These are phyloP conservation scores for Cordylochernes scorpioides DNA, from an alignment of 2,888 invertebrate species.

Conservation along the genomic window DNA sequence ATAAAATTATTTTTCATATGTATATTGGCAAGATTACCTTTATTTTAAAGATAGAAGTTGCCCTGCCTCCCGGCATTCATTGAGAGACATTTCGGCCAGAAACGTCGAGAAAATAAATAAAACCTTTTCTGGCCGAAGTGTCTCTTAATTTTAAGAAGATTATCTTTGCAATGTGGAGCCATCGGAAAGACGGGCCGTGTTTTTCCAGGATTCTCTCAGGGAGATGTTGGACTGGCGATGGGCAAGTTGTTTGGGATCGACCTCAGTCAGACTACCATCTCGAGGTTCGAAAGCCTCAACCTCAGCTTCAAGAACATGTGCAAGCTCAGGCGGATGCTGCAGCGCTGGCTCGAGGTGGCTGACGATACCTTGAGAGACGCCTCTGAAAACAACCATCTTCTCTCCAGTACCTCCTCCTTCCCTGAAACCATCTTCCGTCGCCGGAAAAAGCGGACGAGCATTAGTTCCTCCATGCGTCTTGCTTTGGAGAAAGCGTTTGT, in stretches of 20 bases:
- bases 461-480: conserved; percentile 73
- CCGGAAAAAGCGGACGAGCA: conserved; percentile 83
- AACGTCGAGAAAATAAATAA: too few relatives aligned
- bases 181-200: too few relatives aligned
- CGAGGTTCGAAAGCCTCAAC: conserved; percentile 79
- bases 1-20: too few relatives aligned
- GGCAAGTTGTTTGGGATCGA: conserved; percentile 94
- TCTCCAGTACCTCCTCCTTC: conserved; percentile 39
- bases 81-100: too few relatives aligned
- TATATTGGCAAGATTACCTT: too few relatives aligned
- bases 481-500: conserved; percentile 79
- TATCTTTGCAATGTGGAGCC: too few relatives aligned
- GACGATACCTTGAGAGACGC: conserved; percentile 40
- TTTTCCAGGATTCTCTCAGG: conserved; percentile 61
- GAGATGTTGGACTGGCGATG: conserved; percentile 94
- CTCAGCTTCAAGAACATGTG: conserved; percentile 99
- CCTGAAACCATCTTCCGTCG: conserved; percentile 36
- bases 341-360: conserved; percentile 90
- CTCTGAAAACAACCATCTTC: conserved; percentile 34
- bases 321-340: conserved; percentile 84
- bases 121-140: neutral
- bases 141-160: too few relatives aligned
- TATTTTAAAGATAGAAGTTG: too few relatives aligned
- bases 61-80: too few relatives aligned
- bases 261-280: conserved; percentile 96